These are phyloP conservation scores for Phymastichus coffea DNA, from an alignment of 1,140 invertebrate species.

Conservation along the genomic window DNA sequence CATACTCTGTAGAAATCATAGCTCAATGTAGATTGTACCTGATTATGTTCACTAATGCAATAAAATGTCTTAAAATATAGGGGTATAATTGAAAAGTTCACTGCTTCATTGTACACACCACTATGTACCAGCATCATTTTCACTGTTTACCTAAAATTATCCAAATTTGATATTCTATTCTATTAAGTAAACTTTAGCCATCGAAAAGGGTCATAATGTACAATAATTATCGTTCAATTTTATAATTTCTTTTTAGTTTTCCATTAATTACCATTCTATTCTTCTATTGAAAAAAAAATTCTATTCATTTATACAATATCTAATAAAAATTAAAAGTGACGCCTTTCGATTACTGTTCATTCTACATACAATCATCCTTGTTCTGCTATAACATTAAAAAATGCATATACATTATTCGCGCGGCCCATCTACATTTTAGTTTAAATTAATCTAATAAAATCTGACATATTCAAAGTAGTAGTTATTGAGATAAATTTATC, in stretches of 20 bases:
- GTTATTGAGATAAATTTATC: constrained; percentile 7
- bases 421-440: background rate
- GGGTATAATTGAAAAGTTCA: too few relatives aligned
- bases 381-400: background rate
- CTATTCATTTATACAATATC: background rate
- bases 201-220: constrained; percentile 6
- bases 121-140: too few relatives aligned
- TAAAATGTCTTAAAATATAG: constrained; percentile 10
- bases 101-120: too few relatives aligned
- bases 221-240: background rate
- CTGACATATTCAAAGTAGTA: background rate
- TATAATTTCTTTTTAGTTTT: background rate
- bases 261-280: background rate
- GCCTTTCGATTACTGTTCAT: background rate
- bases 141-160: too few relatives aligned
- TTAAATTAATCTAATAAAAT: constrained; percentile 8
- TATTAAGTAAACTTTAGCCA: constrained; percentile 1
- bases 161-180: too few relatives aligned
- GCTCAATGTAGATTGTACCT: background rate
- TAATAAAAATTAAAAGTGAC: background rate
- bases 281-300: background rate
- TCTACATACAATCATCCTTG: background rate
- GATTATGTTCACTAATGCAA: constrained; percentile 5
- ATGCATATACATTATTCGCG: too few relatives aligned
- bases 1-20: background rate